These are phyloP conservation scores for Bubo blakistoni DNA, from an alignment of 2,113 vertebrate genomes.

Conservation along the genomic window DNA sequence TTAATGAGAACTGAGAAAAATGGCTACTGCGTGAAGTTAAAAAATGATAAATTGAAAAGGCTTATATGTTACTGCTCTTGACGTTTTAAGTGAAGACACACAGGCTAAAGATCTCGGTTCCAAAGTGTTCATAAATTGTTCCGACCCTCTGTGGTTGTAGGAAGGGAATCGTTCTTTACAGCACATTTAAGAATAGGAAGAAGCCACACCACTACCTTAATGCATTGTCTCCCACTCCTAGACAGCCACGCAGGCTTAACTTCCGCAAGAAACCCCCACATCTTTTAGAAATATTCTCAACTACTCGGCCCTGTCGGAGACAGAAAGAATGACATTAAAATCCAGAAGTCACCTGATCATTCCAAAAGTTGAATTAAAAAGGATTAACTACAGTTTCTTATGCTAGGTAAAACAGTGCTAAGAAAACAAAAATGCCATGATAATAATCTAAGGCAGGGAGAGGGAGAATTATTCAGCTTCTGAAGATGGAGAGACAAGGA, in stretches of 20 bases:
- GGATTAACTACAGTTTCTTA: fast-evolving
- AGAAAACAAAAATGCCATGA: fast-evolving
- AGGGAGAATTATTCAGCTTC: not conserved
- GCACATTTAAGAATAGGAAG: not conserved
- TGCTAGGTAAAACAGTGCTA: fast-evolving
- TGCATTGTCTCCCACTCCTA: conserved; percentile 94
- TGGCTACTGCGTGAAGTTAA: not conserved
- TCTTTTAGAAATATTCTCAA: conserved; percentile 98
- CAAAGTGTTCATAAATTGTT: fast-evolving
- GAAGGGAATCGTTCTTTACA: not conserved
- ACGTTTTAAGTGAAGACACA: too few relatives aligned
- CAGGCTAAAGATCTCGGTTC: fast-evolving
- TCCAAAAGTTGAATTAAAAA: fast-evolving
- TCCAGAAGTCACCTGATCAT: fast-evolving
- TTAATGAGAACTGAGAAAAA: not conserved
- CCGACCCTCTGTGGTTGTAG: not conserved
- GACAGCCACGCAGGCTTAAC: conserved; percentile 91
- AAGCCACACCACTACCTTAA: conserved; percentile 78
- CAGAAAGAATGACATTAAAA: not conserved
- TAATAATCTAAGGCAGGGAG: not conserved
- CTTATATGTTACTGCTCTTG: fast-evolving
- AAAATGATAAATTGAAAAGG: not conserved
- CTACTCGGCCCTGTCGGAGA: conserved; percentile 86
- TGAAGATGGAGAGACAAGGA: conserved; percentile 13
- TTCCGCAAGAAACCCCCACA: conserved; percentile 97